Conservation (phyloP, 2,797 vertebrate genomes). For the Setipinna tenuifilis region DNA sequence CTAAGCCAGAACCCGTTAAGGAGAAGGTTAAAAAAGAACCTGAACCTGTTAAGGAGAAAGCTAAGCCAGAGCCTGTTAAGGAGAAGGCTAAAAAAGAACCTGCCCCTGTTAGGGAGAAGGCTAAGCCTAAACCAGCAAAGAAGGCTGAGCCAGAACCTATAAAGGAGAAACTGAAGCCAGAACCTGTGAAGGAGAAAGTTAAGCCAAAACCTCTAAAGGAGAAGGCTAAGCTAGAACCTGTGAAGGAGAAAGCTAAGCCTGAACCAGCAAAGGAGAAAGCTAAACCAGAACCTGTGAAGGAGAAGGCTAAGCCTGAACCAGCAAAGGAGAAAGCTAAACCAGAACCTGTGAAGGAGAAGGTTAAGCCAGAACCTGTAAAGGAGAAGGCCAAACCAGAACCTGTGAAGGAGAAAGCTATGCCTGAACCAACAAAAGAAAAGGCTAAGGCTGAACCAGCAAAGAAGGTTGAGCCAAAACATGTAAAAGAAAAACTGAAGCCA, state of each 20-base stretch:
- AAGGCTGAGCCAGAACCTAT: not conserved
- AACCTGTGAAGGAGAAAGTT: constrained; percentile 16
- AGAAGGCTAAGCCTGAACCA: not conserved
- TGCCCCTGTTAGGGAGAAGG: not conserved
- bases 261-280: not conserved
- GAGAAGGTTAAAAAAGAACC: not conserved
- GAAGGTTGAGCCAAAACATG: not conserved
- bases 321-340: not conserved
- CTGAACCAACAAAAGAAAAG: not conserved
- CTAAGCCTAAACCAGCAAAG: not conserved
- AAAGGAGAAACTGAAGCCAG: constrained; percentile 5
- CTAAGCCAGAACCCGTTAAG: not conserved
- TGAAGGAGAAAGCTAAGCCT: not conserved
- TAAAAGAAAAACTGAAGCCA: not conserved
- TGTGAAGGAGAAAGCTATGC: constrained; percentile 27
- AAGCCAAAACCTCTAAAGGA: not conserved
- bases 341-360: not conserved
- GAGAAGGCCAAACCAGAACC: constrained; percentile 22
- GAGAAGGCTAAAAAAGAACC: not conserved
- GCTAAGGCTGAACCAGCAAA: not conserved
- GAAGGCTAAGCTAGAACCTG: not conserved
- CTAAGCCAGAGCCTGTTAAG: not conserved
- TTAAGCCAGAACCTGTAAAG: not conserved
- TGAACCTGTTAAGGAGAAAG: not conserved
- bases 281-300: not conserved